phyloP scores from a whole-genome alignment of 2,113 vertebrate genomes.

The Pantherophis guttatus region DNA sequence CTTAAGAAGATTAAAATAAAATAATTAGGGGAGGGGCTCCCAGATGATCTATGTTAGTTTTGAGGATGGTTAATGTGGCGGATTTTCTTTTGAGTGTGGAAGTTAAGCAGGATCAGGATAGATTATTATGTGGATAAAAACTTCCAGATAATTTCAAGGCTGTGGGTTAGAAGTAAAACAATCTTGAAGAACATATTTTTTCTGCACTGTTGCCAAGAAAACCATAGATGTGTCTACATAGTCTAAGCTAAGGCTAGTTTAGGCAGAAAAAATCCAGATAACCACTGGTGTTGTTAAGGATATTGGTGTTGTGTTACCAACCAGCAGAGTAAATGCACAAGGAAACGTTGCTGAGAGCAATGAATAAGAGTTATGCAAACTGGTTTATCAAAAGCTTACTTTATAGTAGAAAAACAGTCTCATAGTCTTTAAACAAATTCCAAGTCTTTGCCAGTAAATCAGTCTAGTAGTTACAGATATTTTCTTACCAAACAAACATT shows the following conservation, averaged over 20 bases:
- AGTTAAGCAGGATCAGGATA: not conserved
- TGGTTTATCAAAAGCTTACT: no score
- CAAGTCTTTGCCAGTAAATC: no score
- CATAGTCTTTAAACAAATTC: no score
- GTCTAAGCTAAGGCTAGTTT: not conserved
- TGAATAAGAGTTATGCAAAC: no score
- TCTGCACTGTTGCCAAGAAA: not conserved
- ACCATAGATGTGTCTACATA: not conserved
- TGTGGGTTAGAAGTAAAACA: not conserved
- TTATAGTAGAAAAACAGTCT: no score
- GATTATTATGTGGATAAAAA: not conserved
- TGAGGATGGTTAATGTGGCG: not conserved
- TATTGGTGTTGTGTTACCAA: no score
- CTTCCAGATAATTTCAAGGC: not conserved
- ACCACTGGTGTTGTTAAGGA: no score
- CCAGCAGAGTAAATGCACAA: no score
- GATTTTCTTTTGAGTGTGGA: not conserved
- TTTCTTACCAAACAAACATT: no score
- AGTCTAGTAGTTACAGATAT: no score
- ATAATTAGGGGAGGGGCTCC: not conserved
- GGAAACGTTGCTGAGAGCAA: no score
- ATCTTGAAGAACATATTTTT: not conserved
- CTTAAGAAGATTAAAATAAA: not conserved
- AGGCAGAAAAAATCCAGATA: not conserved
- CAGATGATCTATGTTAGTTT: not conserved